Base-by-base conservation (phyloP, 1,140 invertebrate species). In the Chionoecetes opilio region DNA sequence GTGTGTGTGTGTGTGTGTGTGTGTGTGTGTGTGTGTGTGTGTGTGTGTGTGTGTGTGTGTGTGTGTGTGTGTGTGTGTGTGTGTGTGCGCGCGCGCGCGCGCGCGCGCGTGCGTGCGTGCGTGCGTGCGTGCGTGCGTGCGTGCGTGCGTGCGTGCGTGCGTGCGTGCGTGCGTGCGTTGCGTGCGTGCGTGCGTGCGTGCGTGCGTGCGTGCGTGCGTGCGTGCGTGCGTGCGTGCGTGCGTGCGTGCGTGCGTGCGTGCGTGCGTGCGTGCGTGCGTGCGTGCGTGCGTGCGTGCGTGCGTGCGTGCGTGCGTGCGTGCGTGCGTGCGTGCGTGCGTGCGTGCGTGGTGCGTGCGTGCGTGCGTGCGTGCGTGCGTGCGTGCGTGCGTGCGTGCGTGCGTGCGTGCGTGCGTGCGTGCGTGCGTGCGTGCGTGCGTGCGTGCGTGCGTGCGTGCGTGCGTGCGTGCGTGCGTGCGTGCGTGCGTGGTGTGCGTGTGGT, bases 21-120 rank as follows among this genome's bases (percentile, higher is more conserved):
- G 86, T 88, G 35, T 88, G 86, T 88, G 86, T 88, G 86, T 88
- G 86, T 88, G 86, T 88, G 86, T 88, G 35, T 88, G 86, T 88
- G 86, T 88, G 86, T 88, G 86, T 88, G 86, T 88, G 86, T 38
- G 1, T 38, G 86, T 88, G 1, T 88, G 86, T 38, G 86, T 38
- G 35, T 88, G 86, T 88, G 34, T 88, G 86, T 88, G 34, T 88
- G 86, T 88, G 86, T 88, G 86, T 88, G 86, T 88, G 34, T 88
- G 86, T 88, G 34, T 88, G 34, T 35, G 86, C 37, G 86, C 38
- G 31, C n/a, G n/a, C n/a, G n/a, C n/a, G n/a, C n/a, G n/a, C n/a
- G n/a, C n/a, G n/a, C n/a, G n/a, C n/a, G n/a, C n/a, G n/a, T n/a
- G n/a, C n/a, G n/a, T n/a, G n/a, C n/a, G n/a, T n/a, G n/a, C n/a